phyloP scores from a whole-genome alignment of 2,797 vertebrate species.

The Falco peregrinus region DNA sequence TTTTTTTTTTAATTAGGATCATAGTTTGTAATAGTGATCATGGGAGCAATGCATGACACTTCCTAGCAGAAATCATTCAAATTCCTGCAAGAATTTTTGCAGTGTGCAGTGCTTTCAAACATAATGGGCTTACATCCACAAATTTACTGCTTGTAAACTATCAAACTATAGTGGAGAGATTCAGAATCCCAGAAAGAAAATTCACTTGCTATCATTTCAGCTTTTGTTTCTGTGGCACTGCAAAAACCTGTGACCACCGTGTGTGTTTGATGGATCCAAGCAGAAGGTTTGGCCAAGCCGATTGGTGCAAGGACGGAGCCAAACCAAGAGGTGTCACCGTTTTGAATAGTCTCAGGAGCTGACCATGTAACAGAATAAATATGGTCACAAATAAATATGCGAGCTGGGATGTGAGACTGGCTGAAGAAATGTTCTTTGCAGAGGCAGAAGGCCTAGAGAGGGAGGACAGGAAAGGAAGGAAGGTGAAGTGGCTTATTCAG shows the following conservation, averaged over 20 bases:
- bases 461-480: slow-evolving; percentile 52
- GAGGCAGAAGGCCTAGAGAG: neutral
- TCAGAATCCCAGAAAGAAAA: neutral
- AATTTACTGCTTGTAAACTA: neutral
- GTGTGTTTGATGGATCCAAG: neutral
- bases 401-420: neutral
- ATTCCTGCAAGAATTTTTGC: slow-evolving; percentile 33
- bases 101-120: neutral
- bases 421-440: neutral
- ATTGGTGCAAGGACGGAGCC: neutral
- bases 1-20: slow-evolving; percentile 11
- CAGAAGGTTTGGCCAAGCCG: neutral
- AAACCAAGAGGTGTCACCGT: neutral
- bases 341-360: neutral
- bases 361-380: neutral
- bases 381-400: neutral
- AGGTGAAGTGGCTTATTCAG: slow-evolving; percentile 52
- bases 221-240: neutral
- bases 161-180: neutral
- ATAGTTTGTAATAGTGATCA: slow-evolving; percentile 11
- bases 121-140: neutral
- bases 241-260: neutral
- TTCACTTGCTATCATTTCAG: neutral
- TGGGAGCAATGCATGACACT: slow-evolving; percentile 29
- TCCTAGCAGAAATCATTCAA: slow-evolving; percentile 34